Base-by-base conservation (phyloP, 2,113 vertebrate genomes). In the Caracal caracal region DNA sequence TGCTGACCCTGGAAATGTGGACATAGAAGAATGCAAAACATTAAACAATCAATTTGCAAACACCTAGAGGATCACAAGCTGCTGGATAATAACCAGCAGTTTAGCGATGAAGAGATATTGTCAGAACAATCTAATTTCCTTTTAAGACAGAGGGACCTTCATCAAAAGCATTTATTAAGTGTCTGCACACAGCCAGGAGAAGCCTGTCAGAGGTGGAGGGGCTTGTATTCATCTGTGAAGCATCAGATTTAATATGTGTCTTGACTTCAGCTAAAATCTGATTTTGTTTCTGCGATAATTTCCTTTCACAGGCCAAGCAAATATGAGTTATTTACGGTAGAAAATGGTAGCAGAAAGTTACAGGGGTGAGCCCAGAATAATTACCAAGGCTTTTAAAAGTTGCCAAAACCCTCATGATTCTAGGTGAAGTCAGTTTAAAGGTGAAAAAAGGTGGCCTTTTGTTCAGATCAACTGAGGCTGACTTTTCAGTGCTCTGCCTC, bases 121-220 rank as follows among this genome's bases (percentile, higher is more conserved):
- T 95, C 93, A 94, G 87, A 93, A 89, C 93, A 90, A 94, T 97
- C 95, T 93, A 88, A 97, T 98, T 97, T 98, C 97, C 97, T 97
- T 94, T 98, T 61, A 93, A 98, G 97, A 96, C 85, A 95, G 93
- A 96, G 80, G 15, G 79, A 88, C 56, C 75, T 92, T 96, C 93
- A 94, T 92, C 93, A 92, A 78, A 96, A 93, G 59, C 70, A n/a
- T 97, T 96, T 96, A 97, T 95, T 80, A 96, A 96, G 89, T 85
- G 68, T 97, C 91, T 87, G 73, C 82, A 56, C 83, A 94, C 17
- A 4, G 90, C 73, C 11, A 5, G 59, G 84, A 96, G 93, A 84
- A 93, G 59, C 33, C 81, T 76, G 33, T 88, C 1, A 0, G 78
- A 76, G 68, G 91, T 49, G 35, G 82, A 79, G 47, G 30, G 40